Percentiles rank a stretch among this genome's conserved stretches.
phyloP scores from a whole-genome alignment of 2,888 invertebrate species.

The Mythimna albipuncta region DNA sequence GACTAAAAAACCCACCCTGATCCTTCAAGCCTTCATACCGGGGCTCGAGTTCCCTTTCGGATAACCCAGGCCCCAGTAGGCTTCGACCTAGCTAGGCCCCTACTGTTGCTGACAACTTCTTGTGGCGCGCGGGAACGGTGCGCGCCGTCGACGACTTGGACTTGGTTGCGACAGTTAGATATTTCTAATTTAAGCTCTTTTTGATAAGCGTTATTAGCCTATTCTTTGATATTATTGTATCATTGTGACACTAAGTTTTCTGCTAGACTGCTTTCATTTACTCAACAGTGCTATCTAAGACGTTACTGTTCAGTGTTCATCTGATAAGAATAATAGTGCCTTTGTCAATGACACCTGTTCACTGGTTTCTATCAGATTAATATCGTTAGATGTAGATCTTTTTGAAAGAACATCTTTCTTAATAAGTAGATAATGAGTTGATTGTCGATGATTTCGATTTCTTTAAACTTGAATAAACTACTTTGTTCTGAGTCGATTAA shows the following conservation, averaged over 20 bases:
- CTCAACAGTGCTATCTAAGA: conserved; percentile 1
- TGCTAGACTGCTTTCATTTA: conserved; percentile 5
- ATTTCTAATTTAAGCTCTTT: neutral
- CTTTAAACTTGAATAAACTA: neutral
- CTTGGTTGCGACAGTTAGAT: no score
- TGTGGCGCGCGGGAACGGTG: no score
- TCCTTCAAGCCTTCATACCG: no score
- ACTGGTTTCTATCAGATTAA: conserved; percentile 35
- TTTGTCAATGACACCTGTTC: conserved; percentile 25
- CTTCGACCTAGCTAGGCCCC: no score
- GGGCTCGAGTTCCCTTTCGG: no score
- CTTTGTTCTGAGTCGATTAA: neutral
- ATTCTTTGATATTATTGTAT: neutral
- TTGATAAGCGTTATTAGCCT: neutral
- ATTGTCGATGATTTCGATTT: conserved; percentile 24
- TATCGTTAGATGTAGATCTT: conserved; percentile 15
- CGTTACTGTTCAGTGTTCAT: neutral
- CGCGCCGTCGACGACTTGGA: no score
- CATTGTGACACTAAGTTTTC: neutral
- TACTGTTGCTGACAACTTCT: no score
- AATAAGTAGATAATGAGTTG: conserved; percentile 6
- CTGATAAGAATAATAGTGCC: conserved; percentile 10
- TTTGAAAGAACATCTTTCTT: conserved; percentile 8
- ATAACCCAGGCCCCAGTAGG: no score
- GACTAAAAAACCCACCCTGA: no score